Evolutionary conservation across 1,140 invertebrate species (phyloP), one percentile per base, ranked within the genome.

Genomic region (Whitmania pigra): DNA sequence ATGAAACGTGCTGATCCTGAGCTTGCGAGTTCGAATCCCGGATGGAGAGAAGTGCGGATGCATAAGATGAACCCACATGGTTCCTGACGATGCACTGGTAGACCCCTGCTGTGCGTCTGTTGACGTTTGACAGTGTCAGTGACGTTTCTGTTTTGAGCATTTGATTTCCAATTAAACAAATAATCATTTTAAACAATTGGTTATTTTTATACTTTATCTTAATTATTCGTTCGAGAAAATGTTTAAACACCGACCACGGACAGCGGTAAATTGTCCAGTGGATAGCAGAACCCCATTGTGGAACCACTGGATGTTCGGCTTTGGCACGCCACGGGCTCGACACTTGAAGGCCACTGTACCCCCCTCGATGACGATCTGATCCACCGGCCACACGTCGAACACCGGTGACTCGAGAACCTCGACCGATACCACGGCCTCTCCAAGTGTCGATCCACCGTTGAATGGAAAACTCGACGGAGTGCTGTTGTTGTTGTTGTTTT

Each of bases 1-100:
- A 22, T n/a, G 57, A 20, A 25, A 1, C 3, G 1, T 63, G 22
- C 57, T 22, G 11, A 13, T 22, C 57, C 11, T 22, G 22, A 25
- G 57, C 18, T 63, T 63, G 29, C 9, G 22, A 63, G 22, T 63
- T 31, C 29, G 22, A 63, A 31, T 63, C 22, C 57, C 29, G 57
- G 57, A 31, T 63, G 29, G 75, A 69, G 3, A 79, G 67, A 15
- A 72, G 4, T 29, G 75, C 68, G 27, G 74, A 63, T 11, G 73
- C 76, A n/a, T 74, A 76, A 9, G 73, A 87, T 71, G 88, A 89
- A 27, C 90, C 90, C 18, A 91, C 84, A n/a, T 85, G 80, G 81
- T 93, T 94, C 73, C 86, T 87, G 0, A 90, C 91, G 76, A 94
- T 90, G 79, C 91, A 93, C 78, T 94, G 91, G 71, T 93, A 88